These are phyloP conservation scores for Chloroclystis v-ata DNA, from an alignment of 2,888 invertebrate species.

Conservation along the genomic window DNA sequence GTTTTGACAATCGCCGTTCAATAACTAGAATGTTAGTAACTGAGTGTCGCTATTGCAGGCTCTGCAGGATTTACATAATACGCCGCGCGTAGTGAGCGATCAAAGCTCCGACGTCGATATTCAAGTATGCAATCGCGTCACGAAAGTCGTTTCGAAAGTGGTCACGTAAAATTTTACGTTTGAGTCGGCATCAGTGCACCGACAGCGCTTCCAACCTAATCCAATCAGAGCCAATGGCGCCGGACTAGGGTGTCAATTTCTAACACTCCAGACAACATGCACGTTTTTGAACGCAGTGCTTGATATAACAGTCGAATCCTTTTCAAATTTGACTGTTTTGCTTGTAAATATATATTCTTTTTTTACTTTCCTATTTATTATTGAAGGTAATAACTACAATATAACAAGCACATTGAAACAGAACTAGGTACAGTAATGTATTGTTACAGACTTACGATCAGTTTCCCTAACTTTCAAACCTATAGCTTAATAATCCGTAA, in stretches of 20 bases:
- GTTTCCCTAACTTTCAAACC: neutral
- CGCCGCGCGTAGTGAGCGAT: constrained; percentile 52
- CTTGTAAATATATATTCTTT: too few relatives aligned
- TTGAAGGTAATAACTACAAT: too few relatives aligned
- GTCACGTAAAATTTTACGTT: constrained; percentile 78
- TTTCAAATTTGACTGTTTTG: too few relatives aligned
- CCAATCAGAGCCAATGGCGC: constrained; percentile 71
- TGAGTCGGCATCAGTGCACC: constrained; percentile 62
- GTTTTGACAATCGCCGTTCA: constrained; percentile 36
- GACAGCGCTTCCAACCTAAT: constrained; percentile 69
- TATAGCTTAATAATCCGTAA: neutral
- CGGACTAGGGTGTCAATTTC: constrained; percentile 68
- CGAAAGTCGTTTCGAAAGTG: constrained; percentile 69
- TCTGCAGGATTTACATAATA: constrained; percentile 64
- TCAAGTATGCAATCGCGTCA: constrained; percentile 62
- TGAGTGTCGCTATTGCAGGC: constrained; percentile 46
- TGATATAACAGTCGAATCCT: constrained; percentile 18
- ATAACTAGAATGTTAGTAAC: constrained; percentile 38
- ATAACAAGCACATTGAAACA: too few relatives aligned
- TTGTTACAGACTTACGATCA: neutral
- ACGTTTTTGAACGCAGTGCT: constrained; percentile 17
- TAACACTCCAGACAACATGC: constrained; percentile 41
- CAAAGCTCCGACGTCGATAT: constrained; percentile 46
- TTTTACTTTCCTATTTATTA: too few relatives aligned
- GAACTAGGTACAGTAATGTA: too few relatives aligned